Evolutionary conservation across 2,113 vertebrate genomes (phyloP).

Genomic region (Mobula birostris): DNA sequence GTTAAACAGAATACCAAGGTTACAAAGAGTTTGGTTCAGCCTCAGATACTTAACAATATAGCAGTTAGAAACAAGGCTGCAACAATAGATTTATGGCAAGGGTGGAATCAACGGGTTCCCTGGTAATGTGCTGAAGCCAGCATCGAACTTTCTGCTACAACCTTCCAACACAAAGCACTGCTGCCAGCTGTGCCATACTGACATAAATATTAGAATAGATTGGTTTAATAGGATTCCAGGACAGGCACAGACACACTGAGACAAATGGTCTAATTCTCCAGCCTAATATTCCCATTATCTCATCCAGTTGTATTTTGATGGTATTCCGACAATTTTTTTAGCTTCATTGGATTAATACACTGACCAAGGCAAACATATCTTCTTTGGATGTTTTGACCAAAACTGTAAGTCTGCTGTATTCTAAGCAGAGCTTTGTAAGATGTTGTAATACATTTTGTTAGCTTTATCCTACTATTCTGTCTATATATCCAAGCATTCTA

Average conservation of each 20-base stretch:
- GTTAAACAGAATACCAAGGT: too few relatives aligned
- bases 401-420: not conserved
- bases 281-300: slow-evolving; percentile 28
- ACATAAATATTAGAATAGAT: slow-evolving; percentile 26
- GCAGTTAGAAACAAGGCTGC: not conserved
- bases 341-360: slow-evolving; percentile 27
- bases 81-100: not conserved
- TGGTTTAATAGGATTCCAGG: not conserved
- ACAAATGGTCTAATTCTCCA: slow-evolving; percentile 26
- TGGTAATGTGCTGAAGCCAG: not conserved
- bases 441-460: not conserved
- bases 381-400: slow-evolving; percentile 10
- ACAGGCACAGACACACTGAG: not conserved
- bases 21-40: not conserved
- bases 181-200: not conserved
- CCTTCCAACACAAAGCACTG: not conserved
- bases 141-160: not conserved
- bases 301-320: slow-evolving; percentile 19
- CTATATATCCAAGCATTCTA: not conserved
- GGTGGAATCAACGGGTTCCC: not conserved
- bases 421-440: not conserved
- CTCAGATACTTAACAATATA: not conserved
- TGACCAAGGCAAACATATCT: slow-evolving; percentile 1
- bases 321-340: not conserved
- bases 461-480: not conserved